These are phyloP conservation scores for Cephus pygmeus DNA, from an alignment of 2,888 invertebrate genomes.

Conservation along the genomic window DNA sequence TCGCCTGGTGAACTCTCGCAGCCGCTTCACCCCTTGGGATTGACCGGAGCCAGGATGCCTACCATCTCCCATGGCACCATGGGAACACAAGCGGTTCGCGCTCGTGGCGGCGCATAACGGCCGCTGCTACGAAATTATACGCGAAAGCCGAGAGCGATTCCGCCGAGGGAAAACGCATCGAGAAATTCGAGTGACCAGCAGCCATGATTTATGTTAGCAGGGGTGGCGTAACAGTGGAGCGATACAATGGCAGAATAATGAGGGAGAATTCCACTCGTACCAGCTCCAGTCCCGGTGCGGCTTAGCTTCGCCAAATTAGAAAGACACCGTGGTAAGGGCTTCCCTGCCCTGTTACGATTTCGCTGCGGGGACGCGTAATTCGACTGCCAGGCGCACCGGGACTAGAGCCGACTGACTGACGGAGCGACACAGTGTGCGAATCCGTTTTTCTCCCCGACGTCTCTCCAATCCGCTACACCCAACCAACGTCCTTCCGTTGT, in stretches of 20 bases:
- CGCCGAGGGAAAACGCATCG: slow-evolving; percentile 17
- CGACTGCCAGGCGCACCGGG: slow-evolving; percentile 8
- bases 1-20: not conserved
- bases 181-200: slow-evolving; percentile 14
- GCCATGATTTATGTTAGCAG: slow-evolving; percentile 57
- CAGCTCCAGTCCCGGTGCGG: slow-evolving; percentile 45
- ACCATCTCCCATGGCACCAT: not conserved
- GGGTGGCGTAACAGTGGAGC: slow-evolving; percentile 34
- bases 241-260: slow-evolving; percentile 64
- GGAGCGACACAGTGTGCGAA: slow-evolving; percentile 31
- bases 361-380: slow-evolving; percentile 47
- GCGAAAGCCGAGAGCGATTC: not conserved
- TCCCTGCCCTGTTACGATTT: slow-evolving; percentile 41
- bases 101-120: not conserved
- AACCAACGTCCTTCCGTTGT: not conserved
- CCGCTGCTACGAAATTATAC: not conserved
- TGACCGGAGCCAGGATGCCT: not conserved
- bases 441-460: slow-evolving; percentile 15
- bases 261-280: slow-evolving; percentile 51
- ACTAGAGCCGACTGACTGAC: slow-evolving; percentile 27
- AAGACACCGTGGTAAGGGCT: slow-evolving; percentile 40
- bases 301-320: slow-evolving; percentile 57
- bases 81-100: not conserved
- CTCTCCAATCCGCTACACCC: not conserved
- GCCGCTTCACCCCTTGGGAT: not conserved